phyloP scores from a whole-genome alignment of 2,797 vertebrate genomes.

The Sparidentex hasta region DNA sequence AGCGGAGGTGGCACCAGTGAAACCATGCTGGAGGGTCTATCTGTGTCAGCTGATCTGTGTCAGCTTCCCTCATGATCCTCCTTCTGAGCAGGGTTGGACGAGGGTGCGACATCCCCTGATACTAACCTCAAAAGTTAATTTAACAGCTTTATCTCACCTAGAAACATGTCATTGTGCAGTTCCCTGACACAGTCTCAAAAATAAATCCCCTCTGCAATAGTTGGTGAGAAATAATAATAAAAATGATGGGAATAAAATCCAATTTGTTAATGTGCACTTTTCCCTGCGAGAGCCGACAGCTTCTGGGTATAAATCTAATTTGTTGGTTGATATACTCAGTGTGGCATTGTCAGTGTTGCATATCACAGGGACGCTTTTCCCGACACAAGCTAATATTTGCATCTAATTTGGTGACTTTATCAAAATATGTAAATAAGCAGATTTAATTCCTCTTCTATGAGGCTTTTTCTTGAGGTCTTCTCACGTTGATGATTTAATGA shows the following conservation, averaged over 20 bases:
- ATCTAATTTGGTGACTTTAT: slow-evolving; percentile 27
- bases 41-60: no score
- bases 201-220: not conserved
- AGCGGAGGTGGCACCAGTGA: no score
- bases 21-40: no score
- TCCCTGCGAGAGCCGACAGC: not conserved
- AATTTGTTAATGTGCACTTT: not conserved
- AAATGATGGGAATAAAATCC: not conserved
- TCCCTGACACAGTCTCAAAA: not conserved
- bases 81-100: no score
- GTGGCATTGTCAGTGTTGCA: slow-evolving; percentile 17
- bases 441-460: not conserved
- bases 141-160: no score
- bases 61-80: no score
- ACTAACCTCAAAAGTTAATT: no score
- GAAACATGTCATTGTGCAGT: not conserved
- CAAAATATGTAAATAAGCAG: slow-evolving; percentile 26
- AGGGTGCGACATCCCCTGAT: no score
- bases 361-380: not conserved
- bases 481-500: not conserved
- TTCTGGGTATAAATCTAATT: slow-evolving; percentile 29
- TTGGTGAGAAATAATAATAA: not conserved
- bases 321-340: slow-evolving; percentile 21
- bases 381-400: slow-evolving; percentile 11
- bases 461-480: not conserved